Evolutionary conservation across 2,888 invertebrate species (phyloP).

Genomic region (Oscheius myriophilus): DNA sequence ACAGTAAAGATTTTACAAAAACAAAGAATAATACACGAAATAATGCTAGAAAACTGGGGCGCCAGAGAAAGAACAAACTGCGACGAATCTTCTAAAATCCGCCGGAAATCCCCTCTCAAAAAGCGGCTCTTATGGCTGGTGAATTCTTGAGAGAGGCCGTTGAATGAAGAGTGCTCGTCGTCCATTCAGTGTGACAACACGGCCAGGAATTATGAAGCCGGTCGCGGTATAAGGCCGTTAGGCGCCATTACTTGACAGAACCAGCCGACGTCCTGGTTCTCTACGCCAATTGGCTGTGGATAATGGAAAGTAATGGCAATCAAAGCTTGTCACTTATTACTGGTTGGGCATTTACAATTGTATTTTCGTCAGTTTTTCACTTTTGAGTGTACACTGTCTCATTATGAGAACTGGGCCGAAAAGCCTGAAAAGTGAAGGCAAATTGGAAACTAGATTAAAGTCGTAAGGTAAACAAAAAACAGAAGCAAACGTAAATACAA

Average conservation of each 20-base stretch:
- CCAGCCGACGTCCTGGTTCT: not conserved
- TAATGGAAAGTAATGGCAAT: not conserved
- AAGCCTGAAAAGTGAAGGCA: too few species aligned
- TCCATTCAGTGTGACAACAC: constrained; percentile 2
- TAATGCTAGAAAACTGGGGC: not conserved
- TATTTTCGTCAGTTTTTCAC: too few species aligned
- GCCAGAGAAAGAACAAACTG: not conserved
- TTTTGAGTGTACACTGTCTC: too few species aligned
- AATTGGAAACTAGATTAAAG: too few species aligned
- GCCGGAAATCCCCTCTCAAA: not conserved
- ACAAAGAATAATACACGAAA: too few species aligned
- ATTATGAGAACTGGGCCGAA: too few species aligned
- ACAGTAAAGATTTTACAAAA: too few species aligned
- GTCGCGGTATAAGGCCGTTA: constrained; percentile 14
- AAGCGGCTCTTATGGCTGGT: not conserved
- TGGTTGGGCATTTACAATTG: too few species aligned
- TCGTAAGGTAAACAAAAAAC: too few species aligned
- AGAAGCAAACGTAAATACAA: too few species aligned
- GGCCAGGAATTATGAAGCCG: constrained; percentile 2
- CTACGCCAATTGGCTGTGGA: constrained; percentile 2
- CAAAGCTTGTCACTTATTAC: not conserved
- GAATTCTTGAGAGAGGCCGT: constrained; percentile 3
- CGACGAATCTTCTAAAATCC: not conserved
- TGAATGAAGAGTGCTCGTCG: constrained; percentile 13
- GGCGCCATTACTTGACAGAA: constrained; percentile 20